These are phyloP conservation scores for Caenorhabditis panamensis DNA, from an alignment of 2,888 invertebrate species.

Conservation along the genomic window DNA sequence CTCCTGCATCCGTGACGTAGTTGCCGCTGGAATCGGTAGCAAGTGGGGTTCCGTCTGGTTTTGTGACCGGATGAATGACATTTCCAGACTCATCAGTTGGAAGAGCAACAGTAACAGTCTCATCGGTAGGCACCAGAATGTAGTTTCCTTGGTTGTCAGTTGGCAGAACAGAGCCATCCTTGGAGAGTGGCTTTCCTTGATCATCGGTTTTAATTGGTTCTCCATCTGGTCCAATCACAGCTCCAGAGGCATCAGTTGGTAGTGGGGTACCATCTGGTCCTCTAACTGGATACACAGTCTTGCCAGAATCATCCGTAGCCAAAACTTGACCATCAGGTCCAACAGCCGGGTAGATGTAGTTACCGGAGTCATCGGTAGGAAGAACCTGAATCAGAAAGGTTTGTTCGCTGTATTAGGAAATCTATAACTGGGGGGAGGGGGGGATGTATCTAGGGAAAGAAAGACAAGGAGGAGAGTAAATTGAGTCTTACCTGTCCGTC, in stretches of 20 bases:
- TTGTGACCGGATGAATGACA: conserved; percentile 65
- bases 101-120: conserved; percentile 27
- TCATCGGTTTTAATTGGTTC: conserved; percentile 58
- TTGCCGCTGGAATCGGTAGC: conserved; percentile 68
- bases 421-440: no score
- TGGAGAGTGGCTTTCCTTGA: conserved; percentile 52
- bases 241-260: conserved; percentile 59
- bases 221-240: conserved; percentile 57
- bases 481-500: conserved; percentile 55
- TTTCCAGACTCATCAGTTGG: conserved; percentile 70
- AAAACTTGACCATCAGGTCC: conserved; percentile 60
- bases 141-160: conserved; percentile 59
- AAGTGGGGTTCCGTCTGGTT: conserved; percentile 60
- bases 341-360: conserved; percentile 60
- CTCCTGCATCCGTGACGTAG: conserved; percentile 61
- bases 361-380: conserved; percentile 66
- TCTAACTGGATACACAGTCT: conserved; percentile 63
- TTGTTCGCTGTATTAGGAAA: no score
- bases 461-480: no score
- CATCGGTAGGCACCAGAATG: conserved; percentile 48
- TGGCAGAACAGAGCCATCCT: conserved; percentile 58
- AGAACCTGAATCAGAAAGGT: conserved; percentile 60
- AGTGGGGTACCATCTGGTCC: conserved; percentile 57
- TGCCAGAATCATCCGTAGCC: conserved; percentile 64
- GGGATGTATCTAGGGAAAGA: no score